Evolutionary conservation across 1,140 invertebrate genomes (phyloP).

Genomic region (Pseudoatta argentina): DNA sequence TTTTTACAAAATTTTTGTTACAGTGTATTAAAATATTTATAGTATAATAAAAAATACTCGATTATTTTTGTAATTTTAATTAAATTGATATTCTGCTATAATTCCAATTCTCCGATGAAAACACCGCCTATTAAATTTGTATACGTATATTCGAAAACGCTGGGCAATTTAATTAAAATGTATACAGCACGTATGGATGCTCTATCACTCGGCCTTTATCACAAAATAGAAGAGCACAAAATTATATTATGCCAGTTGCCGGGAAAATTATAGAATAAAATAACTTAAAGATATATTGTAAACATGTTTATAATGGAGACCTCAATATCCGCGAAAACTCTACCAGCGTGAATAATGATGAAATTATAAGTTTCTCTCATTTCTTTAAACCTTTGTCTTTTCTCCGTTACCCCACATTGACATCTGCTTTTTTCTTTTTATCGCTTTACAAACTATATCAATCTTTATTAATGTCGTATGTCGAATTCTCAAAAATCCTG

Average conservation of each 20-base stretch:
- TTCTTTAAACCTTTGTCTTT: neutral
- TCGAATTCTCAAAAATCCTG: neutral
- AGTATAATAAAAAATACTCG: neutral
- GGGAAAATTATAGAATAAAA: neutral
- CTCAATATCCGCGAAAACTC: neutral
- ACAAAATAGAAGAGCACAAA: neutral
- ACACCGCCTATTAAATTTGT: slow-evolving; percentile 14
- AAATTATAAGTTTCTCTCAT: neutral
- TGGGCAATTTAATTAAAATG: slow-evolving; percentile 28
- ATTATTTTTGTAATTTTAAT: slow-evolving; percentile 31
- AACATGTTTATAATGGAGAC: neutral
- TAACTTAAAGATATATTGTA: neutral
- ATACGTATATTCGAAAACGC: neutral
- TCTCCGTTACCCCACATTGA: neutral
- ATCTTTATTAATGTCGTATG: neutral
- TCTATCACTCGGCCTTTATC: neutral
- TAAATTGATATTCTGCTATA: slow-evolving; percentile 7
- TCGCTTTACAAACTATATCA: neutral
- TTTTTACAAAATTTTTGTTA: neutral
- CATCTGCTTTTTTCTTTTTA: neutral
- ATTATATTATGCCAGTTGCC: neutral
- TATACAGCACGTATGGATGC: neutral
- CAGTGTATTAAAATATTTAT: neutral
- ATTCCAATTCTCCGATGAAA: slow-evolving; percentile 8
- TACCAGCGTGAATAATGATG: neutral